Conservation (phyloP, 2,797 vertebrate genomes). For the Sarcoramphus papa region DNA sequence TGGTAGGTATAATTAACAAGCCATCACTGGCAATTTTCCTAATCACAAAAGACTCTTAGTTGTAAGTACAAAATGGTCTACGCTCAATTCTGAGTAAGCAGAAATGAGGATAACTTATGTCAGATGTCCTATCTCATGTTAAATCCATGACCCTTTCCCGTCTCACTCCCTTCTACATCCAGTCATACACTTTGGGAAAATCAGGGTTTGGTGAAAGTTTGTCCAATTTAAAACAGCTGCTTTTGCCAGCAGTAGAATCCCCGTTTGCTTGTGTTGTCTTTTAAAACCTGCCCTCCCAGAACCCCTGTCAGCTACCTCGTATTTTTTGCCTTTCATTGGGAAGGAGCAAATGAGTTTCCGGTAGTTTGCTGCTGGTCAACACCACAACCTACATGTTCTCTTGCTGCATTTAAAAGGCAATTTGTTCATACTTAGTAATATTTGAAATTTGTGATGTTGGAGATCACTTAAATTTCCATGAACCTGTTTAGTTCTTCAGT, state of each 20-base stretch:
- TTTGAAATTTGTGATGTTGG: neutral
- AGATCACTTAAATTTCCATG: neutral
- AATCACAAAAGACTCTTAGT: constrained; percentile 21
- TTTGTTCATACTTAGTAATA: neutral
- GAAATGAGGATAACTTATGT: neutral
- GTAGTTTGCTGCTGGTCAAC: neutral
- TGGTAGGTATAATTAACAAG: constrained; percentile 32
- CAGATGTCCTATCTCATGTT: neutral
- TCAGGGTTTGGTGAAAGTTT: neutral
- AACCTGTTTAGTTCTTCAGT: neutral
- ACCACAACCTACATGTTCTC: neutral
- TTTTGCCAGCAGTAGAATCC: neutral
- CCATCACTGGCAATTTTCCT: constrained; percentile 40
- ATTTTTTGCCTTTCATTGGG: neutral
- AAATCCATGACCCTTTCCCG: neutral
- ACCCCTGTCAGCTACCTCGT: neutral
- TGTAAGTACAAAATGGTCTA: neutral
- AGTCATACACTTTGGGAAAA: neutral
- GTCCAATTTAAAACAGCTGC: neutral
- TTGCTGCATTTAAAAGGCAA: neutral
- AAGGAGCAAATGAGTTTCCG: neutral
- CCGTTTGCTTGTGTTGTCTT: neutral
- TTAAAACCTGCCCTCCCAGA: neutral
- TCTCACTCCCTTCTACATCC: neutral
- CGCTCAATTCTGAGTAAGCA: neutral